These are phyloP conservation scores for Himalopsyche japonica DNA, from an alignment of 2,888 invertebrate species.

Conservation along the genomic window DNA sequence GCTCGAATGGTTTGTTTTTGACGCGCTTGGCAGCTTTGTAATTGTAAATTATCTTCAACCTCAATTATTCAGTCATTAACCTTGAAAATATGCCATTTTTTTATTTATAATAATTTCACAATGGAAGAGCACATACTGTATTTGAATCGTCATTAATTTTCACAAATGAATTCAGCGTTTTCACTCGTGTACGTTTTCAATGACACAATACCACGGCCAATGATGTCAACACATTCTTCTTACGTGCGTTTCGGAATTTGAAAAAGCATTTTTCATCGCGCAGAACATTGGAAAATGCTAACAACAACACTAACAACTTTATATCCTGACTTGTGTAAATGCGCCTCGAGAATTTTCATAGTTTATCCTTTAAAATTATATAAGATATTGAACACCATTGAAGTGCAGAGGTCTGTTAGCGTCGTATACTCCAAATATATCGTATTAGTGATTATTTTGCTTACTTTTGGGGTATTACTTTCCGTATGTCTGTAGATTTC, in stretches of 20 bases:
- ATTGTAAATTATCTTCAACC: background rate
- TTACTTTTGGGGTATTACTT: no score
- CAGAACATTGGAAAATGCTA: conserved; percentile 10
- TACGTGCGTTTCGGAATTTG: background rate
- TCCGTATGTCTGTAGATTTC: no score
- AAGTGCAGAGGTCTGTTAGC: no score
- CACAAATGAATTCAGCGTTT: background rate
- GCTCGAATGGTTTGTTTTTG: background rate
- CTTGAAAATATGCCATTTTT: background rate
- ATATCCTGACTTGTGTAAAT: no score
- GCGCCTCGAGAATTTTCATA: no score
- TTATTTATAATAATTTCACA: background rate
- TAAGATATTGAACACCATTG: no score
- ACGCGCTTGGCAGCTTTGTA: background rate
- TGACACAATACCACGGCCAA: background rate
- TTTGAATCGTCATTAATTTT: background rate
- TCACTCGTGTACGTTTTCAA: background rate
- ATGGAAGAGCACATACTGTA: background rate
- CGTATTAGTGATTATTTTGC: no score
- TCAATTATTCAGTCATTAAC: background rate
- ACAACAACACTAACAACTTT: no score
- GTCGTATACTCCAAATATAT: no score
- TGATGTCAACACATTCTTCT: background rate
- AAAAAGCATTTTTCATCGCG: background rate
- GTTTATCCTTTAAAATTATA: no score